These are phyloP conservation scores for Axis porcinus DNA, from an alignment of 2,113 vertebrate genomes.

Conservation along the genomic window DNA sequence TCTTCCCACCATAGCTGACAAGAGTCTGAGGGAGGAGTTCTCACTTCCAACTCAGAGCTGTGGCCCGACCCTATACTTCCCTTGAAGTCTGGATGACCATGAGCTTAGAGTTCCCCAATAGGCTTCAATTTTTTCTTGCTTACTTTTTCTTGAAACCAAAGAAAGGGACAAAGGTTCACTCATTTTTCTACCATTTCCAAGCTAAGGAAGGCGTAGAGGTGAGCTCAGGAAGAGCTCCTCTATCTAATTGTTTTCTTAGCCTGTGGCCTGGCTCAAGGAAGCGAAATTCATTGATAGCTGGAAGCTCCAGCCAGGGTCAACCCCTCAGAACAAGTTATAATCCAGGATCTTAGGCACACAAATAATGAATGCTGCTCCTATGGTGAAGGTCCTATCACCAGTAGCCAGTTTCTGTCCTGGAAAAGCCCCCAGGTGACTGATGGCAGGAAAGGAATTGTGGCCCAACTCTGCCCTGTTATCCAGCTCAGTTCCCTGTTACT, in stretches of 20 bases:
- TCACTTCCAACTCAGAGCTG: neutral
- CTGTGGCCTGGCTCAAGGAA: constrained; percentile 23
- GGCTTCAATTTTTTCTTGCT: neutral
- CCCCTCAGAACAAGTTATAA: neutral
- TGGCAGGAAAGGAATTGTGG: neutral
- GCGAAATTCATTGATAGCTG: neutral
- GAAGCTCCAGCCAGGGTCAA: neutral
- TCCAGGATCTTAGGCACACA: constrained; percentile 10
- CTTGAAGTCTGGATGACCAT: neutral
- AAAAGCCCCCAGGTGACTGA: neutral
- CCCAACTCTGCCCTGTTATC: neutral
- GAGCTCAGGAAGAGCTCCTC: neutral
- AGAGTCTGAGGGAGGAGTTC: neutral
- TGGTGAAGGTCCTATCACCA: neutral
- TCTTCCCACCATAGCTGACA: neutral
- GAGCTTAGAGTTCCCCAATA: constrained; percentile 1
- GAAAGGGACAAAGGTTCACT: neutral
- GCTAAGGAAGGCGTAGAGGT: neutral
- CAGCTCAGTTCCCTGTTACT: neutral
- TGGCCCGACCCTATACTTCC: neutral
- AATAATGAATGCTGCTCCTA: constrained; percentile 2
- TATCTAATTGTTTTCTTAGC: constrained; percentile 2
- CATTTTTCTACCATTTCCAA: neutral
- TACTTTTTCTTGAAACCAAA: constrained; percentile 40
- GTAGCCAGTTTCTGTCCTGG: constrained; percentile 11